These are phyloP conservation scores for Desmodus rotundus DNA, from an alignment of 2,113 vertebrate genomes.

Conservation along the genomic window DNA sequence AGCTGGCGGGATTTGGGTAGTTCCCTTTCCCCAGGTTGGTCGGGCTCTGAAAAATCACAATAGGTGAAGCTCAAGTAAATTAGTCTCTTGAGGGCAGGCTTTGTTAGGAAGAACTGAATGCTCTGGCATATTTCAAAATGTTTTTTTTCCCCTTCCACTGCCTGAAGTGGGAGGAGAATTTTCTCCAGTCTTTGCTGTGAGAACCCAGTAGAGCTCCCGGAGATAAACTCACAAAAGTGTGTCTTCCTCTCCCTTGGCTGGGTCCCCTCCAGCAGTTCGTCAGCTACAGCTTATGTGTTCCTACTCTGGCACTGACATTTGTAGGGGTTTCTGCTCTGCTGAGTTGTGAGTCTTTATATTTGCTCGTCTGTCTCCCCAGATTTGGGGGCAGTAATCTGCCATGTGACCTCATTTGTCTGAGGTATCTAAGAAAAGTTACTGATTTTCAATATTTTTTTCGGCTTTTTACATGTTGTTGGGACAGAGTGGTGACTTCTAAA, in stretches of 20 bases:
- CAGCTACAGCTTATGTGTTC: background rate
- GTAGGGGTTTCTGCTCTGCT: background rate
- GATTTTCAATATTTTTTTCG: background rate
- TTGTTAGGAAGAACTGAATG: background rate
- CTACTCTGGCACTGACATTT: background rate
- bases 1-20: no score
- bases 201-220: background rate
- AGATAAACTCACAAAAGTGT: background rate
- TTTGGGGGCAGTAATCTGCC: background rate
- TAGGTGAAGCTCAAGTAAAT: background rate
- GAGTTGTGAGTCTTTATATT: background rate
- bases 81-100: background rate
- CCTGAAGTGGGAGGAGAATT: background rate
- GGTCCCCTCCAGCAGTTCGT: background rate
- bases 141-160: background rate
- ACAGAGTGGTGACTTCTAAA: background rate
- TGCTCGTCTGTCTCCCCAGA: background rate
- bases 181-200: background rate
- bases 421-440: slow-evolving; percentile 5
- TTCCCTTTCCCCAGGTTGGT: no score
- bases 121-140: background rate
- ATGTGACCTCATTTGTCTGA: background rate
- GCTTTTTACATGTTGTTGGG: background rate
- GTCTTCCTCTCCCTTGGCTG: background rate
- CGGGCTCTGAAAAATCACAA: no score